Evolutionary conservation across 2,888 invertebrate species (phyloP), one percentile per base, ranked within the genome.

Genomic region (Tuberolachnus salignus): DNA sequence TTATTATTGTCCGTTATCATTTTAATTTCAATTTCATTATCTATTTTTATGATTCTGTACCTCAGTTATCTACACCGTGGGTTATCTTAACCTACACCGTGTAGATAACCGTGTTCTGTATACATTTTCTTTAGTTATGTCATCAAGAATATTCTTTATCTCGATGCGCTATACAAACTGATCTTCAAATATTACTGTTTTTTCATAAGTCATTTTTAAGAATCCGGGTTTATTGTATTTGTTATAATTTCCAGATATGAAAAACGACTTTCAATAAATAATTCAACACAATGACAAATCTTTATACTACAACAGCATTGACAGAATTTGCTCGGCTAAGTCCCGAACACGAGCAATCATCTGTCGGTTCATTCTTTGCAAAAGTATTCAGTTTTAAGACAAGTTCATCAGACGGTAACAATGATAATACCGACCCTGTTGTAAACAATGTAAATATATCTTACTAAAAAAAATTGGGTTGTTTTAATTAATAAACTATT

Each of bases 261-360:
- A 49, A 11, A 3, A 46, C 23, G 46, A 49, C 4, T 67, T n/a
- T 1, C 10, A 11, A 11, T 19, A 14, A 67, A 51, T 14, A 11
- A 26, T 51, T 66, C 16, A 46, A 1, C 46, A 66, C 23, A 21
- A 81, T 81, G 81, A 80, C 81, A 9, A 89, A 90, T 83, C 85
- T 90, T 82, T 88, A 90, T 83, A 90, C 90, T 2, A 89, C 89
- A 66, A 89, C 89, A 16, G 90, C 91, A 84, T 86, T 93, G 81
- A 93, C 93, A 13, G 92, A 93, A 85, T 94, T 94, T 84, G 91
- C 92, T 72, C 91, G 93, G 34, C 88, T 93, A 81, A 92, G 92
- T 85, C 88, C 92, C 0, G 93, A 94, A 84, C 90, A 91, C 42
- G 90, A 89, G 82, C 91, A 91, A 83, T 82, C 92, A 83, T 90